Conservation (phyloP, 2,888 invertebrate genomes). For the Carpatolechia fugitivella region DNA sequence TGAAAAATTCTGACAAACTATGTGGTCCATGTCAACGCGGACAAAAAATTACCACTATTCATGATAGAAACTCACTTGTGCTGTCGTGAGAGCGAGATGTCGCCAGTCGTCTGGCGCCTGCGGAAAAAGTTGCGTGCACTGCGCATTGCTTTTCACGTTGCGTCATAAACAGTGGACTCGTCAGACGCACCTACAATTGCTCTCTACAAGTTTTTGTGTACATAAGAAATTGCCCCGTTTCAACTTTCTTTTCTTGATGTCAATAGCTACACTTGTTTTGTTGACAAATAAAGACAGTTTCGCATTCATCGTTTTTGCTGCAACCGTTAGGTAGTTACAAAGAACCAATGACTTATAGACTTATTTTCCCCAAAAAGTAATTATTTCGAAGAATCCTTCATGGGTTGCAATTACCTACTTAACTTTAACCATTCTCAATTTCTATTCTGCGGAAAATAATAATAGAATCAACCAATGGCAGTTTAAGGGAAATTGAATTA, state of each 20-base stretch:
- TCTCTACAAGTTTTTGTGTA: conserved; percentile 41
- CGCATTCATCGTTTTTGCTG: background rate
- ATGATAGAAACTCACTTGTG: conserved; percentile 56
- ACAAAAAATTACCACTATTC: conserved; percentile 49
- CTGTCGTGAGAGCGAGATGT: conserved; percentile 34
- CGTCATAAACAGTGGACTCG: conserved; percentile 43
- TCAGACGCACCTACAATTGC: conserved; percentile 35
- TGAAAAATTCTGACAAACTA: background rate
- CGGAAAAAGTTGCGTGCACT: conserved; percentile 58
- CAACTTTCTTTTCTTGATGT: conserved; percentile 23
- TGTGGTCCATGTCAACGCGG: conserved; percentile 27
- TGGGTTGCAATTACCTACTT: too few relatives aligned
- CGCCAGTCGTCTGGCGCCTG: conserved; percentile 47
- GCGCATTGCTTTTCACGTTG: conserved; percentile 65
- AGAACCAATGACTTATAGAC: too few relatives aligned
- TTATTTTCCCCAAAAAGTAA: too few relatives aligned
- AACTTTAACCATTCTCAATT: too few relatives aligned
- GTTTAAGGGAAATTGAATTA: conserved; percentile 28
- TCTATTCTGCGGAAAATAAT: too few relatives aligned
- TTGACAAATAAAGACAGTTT: background rate
- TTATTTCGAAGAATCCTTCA: too few relatives aligned
- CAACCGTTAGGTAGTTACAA: too few relatives aligned
- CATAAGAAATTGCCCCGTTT: conserved; percentile 45
- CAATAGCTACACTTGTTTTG: background rate
- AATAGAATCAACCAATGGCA: background rate